Conservation (phyloP, 2,888 invertebrate genomes). For the Epicampocera succincta region DNA sequence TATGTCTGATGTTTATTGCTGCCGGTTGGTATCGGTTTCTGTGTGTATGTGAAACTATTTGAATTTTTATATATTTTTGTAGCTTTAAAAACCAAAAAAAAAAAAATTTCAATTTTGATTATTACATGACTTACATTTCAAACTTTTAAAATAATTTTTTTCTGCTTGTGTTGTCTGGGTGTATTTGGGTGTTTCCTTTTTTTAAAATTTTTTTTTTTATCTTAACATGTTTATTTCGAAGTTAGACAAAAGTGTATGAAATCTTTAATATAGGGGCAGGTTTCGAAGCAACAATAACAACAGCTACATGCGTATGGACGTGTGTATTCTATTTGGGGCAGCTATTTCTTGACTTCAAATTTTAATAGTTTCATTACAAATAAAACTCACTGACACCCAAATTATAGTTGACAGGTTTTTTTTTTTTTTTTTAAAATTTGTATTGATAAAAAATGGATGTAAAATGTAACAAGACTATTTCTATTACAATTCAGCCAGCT, state of each 20-base stretch:
- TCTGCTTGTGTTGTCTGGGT: conserved; percentile 21
- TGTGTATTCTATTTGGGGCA: conserved; percentile 8
- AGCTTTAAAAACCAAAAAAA: conserved; percentile 15
- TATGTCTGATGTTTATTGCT: not conserved
- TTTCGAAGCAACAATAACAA: conserved; percentile 14
- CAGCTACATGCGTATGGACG: not conserved
- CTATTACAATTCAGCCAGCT: conserved; percentile 27
- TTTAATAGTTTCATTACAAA: conserved; percentile 1
- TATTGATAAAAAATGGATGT: not conserved
- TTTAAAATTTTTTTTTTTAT: conserved; percentile 13
- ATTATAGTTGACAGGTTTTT: conserved; percentile 2
- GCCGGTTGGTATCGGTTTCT: not conserved
- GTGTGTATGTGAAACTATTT: not conserved
- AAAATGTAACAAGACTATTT: not conserved
- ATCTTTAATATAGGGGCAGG: conserved; percentile 29
- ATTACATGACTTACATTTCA: conserved; percentile 60
- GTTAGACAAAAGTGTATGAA: conserved; percentile 35
- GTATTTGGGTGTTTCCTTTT: conserved; percentile 48
- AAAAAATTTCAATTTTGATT: conserved; percentile 52
- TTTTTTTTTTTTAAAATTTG: not conserved
- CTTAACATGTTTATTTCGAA: conserved; percentile 47
- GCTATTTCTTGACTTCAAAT: conserved; percentile 6
- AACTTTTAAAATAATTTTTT: conserved; percentile 34
- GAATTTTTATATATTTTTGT: conserved; percentile 3
- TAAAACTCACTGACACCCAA: not conserved